Conservation (phyloP, 2,797 vertebrate species). For the Silurus aristotelis region DNA sequence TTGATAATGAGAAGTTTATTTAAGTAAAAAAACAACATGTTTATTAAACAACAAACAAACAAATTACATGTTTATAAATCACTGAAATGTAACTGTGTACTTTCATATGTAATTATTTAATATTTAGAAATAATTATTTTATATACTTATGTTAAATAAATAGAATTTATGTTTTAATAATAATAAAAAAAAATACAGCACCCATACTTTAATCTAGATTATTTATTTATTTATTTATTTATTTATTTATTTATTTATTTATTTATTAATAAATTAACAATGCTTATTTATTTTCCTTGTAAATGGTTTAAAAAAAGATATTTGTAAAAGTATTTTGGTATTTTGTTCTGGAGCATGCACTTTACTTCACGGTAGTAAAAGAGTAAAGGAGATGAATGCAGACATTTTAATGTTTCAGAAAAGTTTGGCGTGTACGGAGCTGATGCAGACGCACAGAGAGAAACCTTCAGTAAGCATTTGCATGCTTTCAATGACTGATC, state of each 20-base stretch:
- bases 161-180: not conserved
- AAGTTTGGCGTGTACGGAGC: not conserved
- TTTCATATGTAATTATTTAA: too few relatives aligned
- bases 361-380: not conserved
- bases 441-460: not conserved
- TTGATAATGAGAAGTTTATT: not conserved
- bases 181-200: not conserved
- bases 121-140: not conserved
- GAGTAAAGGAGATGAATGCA: not conserved
- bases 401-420: not conserved
- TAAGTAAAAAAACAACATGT: too few relatives aligned
- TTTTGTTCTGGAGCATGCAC: not conserved
- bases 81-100: too few relatives aligned
- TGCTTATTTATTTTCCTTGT: not conserved
- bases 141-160: not conserved
- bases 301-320: too few relatives aligned
- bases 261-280: not conserved
- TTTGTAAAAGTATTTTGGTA: not conserved
- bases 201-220: not conserved
- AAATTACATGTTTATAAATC: too few relatives aligned
- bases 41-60: too few relatives aligned
- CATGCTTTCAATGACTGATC: slow-evolving; percentile 20
- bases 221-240: not conserved
- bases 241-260: too few relatives aligned
- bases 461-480: not conserved